Conservation (phyloP, 2,888 invertebrate genomes). For the Patella ulyssiponensis region DNA sequence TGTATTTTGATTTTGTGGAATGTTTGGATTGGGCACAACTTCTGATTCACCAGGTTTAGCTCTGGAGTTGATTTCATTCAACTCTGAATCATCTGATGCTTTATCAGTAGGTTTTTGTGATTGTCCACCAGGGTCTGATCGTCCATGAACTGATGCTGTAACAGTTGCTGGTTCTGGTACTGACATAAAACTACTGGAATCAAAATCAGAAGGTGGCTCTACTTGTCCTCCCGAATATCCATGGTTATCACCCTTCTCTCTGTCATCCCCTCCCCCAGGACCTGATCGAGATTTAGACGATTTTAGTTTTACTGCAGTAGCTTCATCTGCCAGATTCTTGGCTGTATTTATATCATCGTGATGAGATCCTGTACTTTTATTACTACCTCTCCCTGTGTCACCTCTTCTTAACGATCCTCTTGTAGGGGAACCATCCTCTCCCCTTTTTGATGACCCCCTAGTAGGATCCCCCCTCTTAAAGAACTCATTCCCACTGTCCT, state of each 20-base stretch:
- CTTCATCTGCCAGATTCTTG: not conserved
- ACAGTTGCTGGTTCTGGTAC: not conserved
- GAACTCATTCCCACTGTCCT: not conserved
- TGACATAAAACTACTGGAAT: slow-evolving; percentile 9
- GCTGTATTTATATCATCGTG: not conserved
- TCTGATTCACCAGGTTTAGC: not conserved
- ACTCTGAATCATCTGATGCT: not conserved
- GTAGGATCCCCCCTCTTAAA: not conserved
- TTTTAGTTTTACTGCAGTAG: not conserved
- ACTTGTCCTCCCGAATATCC: not conserved
- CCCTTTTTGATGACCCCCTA: not conserved
- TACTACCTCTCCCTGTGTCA: not conserved
- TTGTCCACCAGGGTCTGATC: not conserved
- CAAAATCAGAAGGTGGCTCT: not conserved
- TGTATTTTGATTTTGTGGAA: slow-evolving; percentile 24
- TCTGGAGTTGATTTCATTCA: not conserved
- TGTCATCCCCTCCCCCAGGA: not conserved
- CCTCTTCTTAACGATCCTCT: not conserved
- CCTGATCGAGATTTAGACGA: not conserved
- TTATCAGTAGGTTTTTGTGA: not conserved
- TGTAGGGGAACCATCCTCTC: not conserved
- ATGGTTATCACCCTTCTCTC: not conserved
- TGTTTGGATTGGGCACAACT: slow-evolving; percentile 31
- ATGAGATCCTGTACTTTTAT: not conserved
- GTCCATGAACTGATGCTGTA: not conserved